A percentile compares a stretch with the other conserved stretches of the same genome.
Evolutionary conservation across 2,113 vertebrate species (phyloP).

Genomic region (Capra hircus): DNA sequence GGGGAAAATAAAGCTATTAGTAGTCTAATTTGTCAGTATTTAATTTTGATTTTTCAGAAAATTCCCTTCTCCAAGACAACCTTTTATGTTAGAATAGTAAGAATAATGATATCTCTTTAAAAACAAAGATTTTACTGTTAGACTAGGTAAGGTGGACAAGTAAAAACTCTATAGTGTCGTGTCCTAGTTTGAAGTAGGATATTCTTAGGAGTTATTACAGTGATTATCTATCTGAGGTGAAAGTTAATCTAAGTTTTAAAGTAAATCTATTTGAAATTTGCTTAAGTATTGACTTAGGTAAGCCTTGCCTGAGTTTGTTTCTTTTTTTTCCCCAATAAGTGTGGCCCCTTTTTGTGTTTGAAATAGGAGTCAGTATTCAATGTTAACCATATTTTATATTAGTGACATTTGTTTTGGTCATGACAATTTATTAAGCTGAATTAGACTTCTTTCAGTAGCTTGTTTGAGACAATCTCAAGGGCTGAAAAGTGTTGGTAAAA

Average conservation of each 20-base stretch:
- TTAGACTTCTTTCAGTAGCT: constrained; percentile 66
- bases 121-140: not conserved
- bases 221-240: not conserved
- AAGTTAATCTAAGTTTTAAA: constrained; percentile 14
- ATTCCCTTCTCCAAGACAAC: not conserved
- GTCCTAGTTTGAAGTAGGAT: not conserved
- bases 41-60: constrained; percentile 31
- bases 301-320: constrained; percentile 67
- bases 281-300: constrained; percentile 62
- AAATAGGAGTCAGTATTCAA: constrained; percentile 70
- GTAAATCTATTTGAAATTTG: not conserved
- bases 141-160: not conserved
- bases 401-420: constrained; percentile 63
- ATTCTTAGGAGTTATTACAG: not conserved
- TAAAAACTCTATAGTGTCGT: not conserved
- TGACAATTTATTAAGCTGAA: constrained; percentile 63
- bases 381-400: constrained; percentile 72
- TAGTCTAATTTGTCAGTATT: not conserved
- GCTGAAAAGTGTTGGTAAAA: constrained; percentile 60
- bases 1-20: not conserved
- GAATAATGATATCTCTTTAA: not conserved
- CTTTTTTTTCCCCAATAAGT: constrained; percentile 49
- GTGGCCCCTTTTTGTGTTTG: constrained; percentile 70
- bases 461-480: constrained; percentile 75
- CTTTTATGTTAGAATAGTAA: not conserved